Evolutionary conservation across 2,113 vertebrate genomes (phyloP).

Genomic region (Arenaria interpres): DNA sequence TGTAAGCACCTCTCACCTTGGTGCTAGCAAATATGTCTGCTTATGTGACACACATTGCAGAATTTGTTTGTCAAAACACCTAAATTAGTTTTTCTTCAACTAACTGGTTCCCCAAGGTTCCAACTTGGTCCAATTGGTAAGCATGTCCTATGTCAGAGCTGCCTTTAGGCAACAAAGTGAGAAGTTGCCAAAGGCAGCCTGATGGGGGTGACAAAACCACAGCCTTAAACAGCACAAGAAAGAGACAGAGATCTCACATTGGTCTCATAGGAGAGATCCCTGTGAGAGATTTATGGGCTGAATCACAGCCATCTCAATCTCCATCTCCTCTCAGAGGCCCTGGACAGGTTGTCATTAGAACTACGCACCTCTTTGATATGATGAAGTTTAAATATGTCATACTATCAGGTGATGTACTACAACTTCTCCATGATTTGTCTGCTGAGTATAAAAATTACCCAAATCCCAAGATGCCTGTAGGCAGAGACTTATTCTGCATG

Average conservation of each 20-base stretch:
- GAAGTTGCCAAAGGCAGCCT: neutral
- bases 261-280: neutral
- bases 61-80: neutral
- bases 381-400: neutral
- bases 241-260: neutral
- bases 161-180: neutral
- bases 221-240: neutral
- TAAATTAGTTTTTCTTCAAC: neutral
- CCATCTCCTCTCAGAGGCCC: neutral
- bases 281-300: neutral
- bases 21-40: neutral
- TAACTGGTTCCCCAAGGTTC: neutral
- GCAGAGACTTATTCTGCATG: neutral
- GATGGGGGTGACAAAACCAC: slow-evolving; percentile 5
- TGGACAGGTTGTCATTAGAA: neutral
- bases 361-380: neutral
- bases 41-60: neutral
- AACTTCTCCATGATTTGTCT: neutral
- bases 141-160: neutral
- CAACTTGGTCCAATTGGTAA: neutral
- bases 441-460: neutral
- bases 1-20: neutral
- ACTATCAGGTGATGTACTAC: neutral
- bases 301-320: neutral
- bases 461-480: neutral